Base-by-base conservation (phyloP, 1,140 invertebrate genomes). In the Calliphora vicina region DNA sequence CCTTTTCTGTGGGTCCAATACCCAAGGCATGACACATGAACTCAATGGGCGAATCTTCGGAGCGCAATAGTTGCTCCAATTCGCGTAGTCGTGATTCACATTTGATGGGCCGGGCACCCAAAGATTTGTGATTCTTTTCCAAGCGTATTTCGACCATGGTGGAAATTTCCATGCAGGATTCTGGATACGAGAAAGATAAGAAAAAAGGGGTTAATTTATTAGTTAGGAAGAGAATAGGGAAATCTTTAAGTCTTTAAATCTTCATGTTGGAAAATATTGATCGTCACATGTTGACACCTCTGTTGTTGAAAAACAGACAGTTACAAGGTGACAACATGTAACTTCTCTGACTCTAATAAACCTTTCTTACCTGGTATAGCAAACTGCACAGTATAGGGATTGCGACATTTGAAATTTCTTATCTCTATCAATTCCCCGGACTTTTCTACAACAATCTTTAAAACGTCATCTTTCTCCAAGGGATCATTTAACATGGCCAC, bases 11-110 rank as follows among this genome's bases (percentile, higher is more conserved):
- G 0, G 94, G 93, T 87, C 93, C 94, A 85, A 97, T 94, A 43
- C 96, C 95, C 82, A 97, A 91, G 1, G 96, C 95, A 92, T 96
- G 96, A 85, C 96, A 96, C 94, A 97, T 96, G 87, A 97, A 97
- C 87, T 96, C 94, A 43, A 97, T 90, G 0, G 96, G 96, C 90
- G 96, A 96, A 85, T 96, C 95, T 57, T 94, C 93, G 1, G 94
- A 93, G 61, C 95, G 91, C 43, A 97, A 91, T 83, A 97, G 92
- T 86, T 96, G 95, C 88, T 97, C 96, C 82, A 97, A 90, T 89
- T 97, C 96, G 29, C 95, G 91, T 27, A 97, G 91, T 82, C 95
- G 92, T 86, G 96, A 96, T 90, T 97, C 96, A 89, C 96, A 97
- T 89, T 97, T 97, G 80, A 97, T 94, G 86, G 96, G 95, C 15